Base-by-base conservation (phyloP, 2,888 invertebrate genomes). In the Acrocera orbiculus region DNA sequence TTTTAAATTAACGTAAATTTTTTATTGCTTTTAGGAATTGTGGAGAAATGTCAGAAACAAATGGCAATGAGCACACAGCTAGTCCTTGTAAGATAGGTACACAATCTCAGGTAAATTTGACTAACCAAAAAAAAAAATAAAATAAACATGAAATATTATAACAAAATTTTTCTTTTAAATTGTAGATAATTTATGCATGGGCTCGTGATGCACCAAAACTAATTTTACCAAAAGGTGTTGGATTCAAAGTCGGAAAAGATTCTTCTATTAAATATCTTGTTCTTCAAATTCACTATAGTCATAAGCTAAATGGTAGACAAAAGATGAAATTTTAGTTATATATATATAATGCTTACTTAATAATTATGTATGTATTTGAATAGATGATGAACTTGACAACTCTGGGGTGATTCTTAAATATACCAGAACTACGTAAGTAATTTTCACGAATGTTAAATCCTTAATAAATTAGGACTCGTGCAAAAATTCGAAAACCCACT, bases 181-280 rank as follows among this genome's bases (percentile, higher is more conserved):
- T 53, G 16, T 57, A 86, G 79, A 78, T 92, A 33, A 69, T 93
- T 8, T 93, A 92, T 56, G 92, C 92, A 0, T 95, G 92, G 92
- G 93, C 90, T 3, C 67, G 82, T 44, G 86, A 92, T 54, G 92
- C 93, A 0, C 87, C 87, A 1, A 70, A 70, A 34, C 62, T 93
- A 4, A 61, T 69, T 27, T 60, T 93, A 31, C 93, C 93, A 0
- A 61, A 76, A 31, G 83, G 76, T 40, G 92, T 96, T 7, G 96
- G 90, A 2, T 96, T 95, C 56, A 80, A 80, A 56, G 79, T 95
- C 29, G 95, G 95, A 6, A 72, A 70, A 35, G 70, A 73, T 37
- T 81, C 89, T 0, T 66, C 71, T 9, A 81, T 90, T 42, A 76
- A 82, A 48, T 92, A 90, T 55, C 64, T 96, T 35, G 92, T 95